A percentile compares a stretch with the other conserved stretches of the same genome.
Evolutionary conservation across 2,797 vertebrate species (phyloP).

Genomic region (Mormyrus proboscirostris): DNA sequence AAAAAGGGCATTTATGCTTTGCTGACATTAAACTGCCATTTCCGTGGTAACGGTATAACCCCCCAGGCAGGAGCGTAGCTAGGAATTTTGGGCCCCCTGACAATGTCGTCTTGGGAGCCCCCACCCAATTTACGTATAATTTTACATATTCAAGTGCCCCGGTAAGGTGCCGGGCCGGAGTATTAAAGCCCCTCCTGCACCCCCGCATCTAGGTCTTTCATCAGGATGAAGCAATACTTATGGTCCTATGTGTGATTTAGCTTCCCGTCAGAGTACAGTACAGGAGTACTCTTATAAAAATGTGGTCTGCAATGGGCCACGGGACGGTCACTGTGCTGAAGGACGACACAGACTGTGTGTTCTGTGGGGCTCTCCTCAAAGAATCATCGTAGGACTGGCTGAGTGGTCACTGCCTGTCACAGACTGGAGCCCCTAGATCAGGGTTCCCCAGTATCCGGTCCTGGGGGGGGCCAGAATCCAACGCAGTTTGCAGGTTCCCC

Average conservation of each 20-base stretch:
- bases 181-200: background rate
- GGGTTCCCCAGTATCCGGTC: background rate
- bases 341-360: background rate
- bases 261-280: background rate
- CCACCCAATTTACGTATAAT: background rate
- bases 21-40: background rate
- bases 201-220: background rate
- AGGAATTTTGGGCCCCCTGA: background rate
- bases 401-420: constrained; percentile 5
- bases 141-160: background rate
- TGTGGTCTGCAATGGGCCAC: background rate
- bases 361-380: background rate
- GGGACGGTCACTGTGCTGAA: background rate
- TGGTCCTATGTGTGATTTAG: background rate
- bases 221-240: background rate
- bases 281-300: background rate
- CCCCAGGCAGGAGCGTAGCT: background rate
- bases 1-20: background rate
- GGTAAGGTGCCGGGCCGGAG: background rate
- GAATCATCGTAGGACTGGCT: background rate
- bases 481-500: background rate
- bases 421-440: background rate
- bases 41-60: background rate
- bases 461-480: background rate
- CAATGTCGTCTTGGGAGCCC: background rate